phyloP scores from a whole-genome alignment of 2,888 invertebrate genomes.

The Latrodectus elegans region DNA sequence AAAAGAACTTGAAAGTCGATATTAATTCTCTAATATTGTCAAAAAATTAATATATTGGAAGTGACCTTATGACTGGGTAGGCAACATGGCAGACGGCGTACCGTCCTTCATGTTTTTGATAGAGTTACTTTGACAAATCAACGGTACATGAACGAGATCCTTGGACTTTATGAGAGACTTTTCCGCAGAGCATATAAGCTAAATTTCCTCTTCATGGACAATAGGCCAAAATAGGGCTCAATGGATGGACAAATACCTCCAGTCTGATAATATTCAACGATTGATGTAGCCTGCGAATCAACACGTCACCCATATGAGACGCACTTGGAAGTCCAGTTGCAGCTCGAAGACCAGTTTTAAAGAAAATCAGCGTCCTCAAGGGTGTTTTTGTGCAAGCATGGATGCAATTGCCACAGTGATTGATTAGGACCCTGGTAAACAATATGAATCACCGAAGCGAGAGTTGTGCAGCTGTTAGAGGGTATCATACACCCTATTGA shows the following conservation, averaged over 20 bases:
- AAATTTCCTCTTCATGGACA: background rate
- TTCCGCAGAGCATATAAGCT: background rate
- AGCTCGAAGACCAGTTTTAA: background rate
- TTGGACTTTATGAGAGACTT: background rate
- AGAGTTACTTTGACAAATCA: background rate
- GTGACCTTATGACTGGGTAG: background rate
- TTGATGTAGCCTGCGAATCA: background rate
- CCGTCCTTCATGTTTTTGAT: background rate
- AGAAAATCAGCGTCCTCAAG: background rate
- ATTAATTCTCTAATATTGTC: background rate
- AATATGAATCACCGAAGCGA: background rate
- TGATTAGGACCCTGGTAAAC: background rate
- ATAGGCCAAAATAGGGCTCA: background rate
- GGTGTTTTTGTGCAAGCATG: background rate
- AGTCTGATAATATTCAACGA: background rate
- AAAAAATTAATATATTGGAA: background rate
- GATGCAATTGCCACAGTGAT: background rate
- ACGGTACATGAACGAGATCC: background rate
- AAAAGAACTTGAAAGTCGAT: background rate
- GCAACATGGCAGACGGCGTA: background rate
- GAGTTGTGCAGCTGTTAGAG: background rate
- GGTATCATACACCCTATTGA: background rate
- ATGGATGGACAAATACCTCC: background rate
- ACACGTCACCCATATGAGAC: background rate
- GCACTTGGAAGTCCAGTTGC: background rate